Evolutionary conservation across 2,797 vertebrate species (phyloP).

Genomic region (Mormyrus hasselquistii): DNA sequence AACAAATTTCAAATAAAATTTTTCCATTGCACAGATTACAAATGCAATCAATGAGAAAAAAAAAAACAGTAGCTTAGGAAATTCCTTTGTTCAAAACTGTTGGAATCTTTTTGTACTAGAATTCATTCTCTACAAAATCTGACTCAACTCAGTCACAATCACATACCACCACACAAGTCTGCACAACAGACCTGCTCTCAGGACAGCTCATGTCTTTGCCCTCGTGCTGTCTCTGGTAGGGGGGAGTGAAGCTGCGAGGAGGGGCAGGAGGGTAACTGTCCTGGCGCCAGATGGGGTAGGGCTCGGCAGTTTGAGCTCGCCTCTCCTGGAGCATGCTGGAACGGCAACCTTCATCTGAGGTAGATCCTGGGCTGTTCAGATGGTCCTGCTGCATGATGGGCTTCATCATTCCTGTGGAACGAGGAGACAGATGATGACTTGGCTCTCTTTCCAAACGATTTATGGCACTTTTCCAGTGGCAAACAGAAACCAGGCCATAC

Average conservation of each 20-base stretch:
- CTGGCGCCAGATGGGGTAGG: conserved; percentile 78
- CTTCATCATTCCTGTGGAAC: conserved; percentile 77
- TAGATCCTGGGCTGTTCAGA: conserved; percentile 69
- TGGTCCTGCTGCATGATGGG: conserved; percentile 78
- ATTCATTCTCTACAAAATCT: background rate
- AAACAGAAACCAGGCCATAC: background rate
- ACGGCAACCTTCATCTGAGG: conserved; percentile 77
- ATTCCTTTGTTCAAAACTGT: background rate
- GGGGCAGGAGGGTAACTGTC: conserved; percentile 75
- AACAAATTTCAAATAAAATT: conserved; percentile 21
- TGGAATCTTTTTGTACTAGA: background rate
- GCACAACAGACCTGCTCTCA: conserved; percentile 67
- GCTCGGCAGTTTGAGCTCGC: conserved; percentile 70
- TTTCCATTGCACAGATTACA: background rate
- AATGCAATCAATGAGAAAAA: background rate
- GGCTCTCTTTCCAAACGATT: background rate
- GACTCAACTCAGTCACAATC: background rate
- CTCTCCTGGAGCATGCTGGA: conserved; percentile 72
- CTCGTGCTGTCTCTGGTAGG: conserved; percentile 79
- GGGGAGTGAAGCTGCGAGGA: conserved; percentile 77
- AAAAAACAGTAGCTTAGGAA: background rate
- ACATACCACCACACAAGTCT: background rate
- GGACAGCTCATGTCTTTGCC: conserved; percentile 56
- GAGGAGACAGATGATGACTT: background rate
- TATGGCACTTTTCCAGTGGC: background rate